These are phyloP conservation scores for Craseonycteris thonglongyai DNA, from an alignment of 2,113 vertebrate species.

Conservation along the genomic window DNA sequence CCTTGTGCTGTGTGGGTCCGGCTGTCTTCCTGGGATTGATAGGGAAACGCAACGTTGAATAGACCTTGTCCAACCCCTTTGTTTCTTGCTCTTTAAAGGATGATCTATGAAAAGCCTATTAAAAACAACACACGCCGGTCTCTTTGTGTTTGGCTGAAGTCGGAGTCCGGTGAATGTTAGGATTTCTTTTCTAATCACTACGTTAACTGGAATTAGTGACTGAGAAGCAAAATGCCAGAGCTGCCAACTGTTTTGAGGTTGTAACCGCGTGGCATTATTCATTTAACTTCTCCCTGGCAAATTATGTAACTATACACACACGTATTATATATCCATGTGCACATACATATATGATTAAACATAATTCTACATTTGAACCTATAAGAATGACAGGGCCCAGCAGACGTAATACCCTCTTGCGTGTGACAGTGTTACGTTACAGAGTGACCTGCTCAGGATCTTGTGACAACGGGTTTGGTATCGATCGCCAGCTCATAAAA, in stretches of 20 bases:
- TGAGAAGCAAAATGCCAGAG: background rate
- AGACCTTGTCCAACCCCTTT: background rate
- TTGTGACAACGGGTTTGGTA: no score
- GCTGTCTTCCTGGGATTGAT: background rate
- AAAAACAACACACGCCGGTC: background rate
- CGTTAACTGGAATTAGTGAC: background rate
- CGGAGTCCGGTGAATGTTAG: background rate
- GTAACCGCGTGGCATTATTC: background rate
- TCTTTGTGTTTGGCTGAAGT: background rate
- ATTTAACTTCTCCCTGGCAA: background rate
- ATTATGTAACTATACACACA: rapidly evolving
- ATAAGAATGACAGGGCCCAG: no score
- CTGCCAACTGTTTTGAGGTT: background rate
- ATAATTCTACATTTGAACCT: background rate
- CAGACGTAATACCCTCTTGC: no score
- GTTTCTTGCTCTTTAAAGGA: background rate
- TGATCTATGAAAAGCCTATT: background rate
- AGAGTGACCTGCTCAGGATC: no score
- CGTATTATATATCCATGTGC: no score
- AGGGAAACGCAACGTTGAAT: background rate
- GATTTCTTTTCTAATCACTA: background rate
- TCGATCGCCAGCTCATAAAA: no score
- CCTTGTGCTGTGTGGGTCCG: background rate
- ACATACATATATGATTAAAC: background rate
- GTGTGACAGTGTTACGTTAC: no score